phyloP scores from a whole-genome alignment of 2,888 invertebrate genomes.

The Cryptophagus acutangulus region DNA sequence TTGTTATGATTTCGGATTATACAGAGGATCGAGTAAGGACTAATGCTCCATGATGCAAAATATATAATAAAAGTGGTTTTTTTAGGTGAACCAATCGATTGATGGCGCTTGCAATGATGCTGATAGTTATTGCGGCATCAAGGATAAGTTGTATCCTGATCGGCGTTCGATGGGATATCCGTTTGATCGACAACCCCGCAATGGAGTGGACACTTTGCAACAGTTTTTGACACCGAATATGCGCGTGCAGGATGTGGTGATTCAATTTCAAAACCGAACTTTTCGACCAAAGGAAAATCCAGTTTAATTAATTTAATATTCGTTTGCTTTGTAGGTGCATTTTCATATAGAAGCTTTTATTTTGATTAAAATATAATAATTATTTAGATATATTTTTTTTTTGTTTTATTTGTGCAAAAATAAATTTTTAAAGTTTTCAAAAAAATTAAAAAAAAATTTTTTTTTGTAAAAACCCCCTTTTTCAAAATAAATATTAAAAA shows the following conservation, averaged over 20 bases:
- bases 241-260: constrained; percentile 59
- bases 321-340: too few relatives aligned
- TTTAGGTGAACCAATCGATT: constrained; percentile 52
- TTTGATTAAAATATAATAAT: too few relatives aligned
- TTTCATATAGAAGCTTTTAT: too few relatives aligned
- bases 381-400: too few relatives aligned
- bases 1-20: constrained; percentile 74
- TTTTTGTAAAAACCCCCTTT: too few relatives aligned
- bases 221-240: constrained; percentile 73
- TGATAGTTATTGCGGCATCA: constrained; percentile 73
- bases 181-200: constrained; percentile 62
- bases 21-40: constrained; percentile 57
- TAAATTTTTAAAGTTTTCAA: too few relatives aligned
- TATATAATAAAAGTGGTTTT: background rate
- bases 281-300: constrained; percentile 16
- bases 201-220: constrained; percentile 44
- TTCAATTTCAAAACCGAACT: constrained; percentile 57
- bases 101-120: constrained; percentile 65
- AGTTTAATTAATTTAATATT: too few relatives aligned
- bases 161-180: constrained; percentile 81
- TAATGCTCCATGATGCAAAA: background rate
- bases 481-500: too few relatives aligned
- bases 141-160: constrained; percentile 74
- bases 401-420: too few relatives aligned
- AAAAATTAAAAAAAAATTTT: too few relatives aligned